phyloP scores from a whole-genome alignment of 2,888 invertebrate species.

The Ophion slaviceki region DNA sequence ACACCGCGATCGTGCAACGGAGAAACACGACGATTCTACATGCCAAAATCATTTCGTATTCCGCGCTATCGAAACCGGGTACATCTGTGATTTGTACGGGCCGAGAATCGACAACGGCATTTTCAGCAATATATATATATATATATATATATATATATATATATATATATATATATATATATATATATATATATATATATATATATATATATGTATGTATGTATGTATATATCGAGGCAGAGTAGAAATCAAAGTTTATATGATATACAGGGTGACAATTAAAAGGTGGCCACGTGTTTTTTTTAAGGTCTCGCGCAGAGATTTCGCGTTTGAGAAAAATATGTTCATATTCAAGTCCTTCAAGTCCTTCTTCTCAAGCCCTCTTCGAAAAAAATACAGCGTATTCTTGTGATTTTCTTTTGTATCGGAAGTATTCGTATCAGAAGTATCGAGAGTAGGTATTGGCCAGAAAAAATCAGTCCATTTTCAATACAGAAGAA shows the following conservation, averaged over 20 bases:
- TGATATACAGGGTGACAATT: no score
- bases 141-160: neutral
- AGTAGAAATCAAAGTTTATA: neutral
- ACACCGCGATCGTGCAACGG: constrained; percentile 1
- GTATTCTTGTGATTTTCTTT: no score
- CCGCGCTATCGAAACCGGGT: constrained; percentile 70
- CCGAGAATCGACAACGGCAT: constrained; percentile 68
- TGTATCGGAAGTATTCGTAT: no score
- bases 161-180: neutral
- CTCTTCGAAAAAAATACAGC: no score
- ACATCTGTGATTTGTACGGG: constrained; percentile 76
- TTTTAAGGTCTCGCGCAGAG: no score
- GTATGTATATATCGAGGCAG: neutral
- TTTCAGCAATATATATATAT: constrained; percentile 3
- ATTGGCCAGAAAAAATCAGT: no score
- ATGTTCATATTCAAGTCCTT: no score
- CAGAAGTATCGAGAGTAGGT: no score
- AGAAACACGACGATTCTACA: constrained; percentile 37
- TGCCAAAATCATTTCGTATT: constrained; percentile 72
- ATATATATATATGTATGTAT: neutral
- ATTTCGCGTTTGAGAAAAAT: no score
- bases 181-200: neutral
- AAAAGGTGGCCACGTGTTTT: no score
- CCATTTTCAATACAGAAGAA: no score
- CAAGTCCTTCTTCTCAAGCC: no score